Conservation (phyloP, 2,113 vertebrate species). For the Tyto alba region DNA sequence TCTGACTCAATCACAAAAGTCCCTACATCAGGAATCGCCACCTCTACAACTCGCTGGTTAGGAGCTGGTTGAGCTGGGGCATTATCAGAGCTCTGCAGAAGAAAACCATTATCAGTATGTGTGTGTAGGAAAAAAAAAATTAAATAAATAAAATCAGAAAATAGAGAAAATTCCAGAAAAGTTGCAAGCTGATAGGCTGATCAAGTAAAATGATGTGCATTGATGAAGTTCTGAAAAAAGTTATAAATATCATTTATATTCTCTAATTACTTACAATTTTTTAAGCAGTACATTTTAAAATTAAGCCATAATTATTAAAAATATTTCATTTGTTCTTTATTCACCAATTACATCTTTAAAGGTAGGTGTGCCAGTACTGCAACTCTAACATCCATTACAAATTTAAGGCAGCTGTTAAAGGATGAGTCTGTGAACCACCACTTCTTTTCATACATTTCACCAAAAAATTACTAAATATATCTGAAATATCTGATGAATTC, state of each 20-base stretch:
- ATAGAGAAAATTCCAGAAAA: neutral
- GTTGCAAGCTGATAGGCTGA: neutral
- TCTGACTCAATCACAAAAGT: conserved; percentile 93
- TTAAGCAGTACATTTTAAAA: neutral
- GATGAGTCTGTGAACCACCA: neutral
- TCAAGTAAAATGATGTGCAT: neutral
- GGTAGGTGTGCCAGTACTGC: neutral
- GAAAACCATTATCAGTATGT: conserved; percentile 65
- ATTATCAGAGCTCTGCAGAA: conserved; percentile 79
- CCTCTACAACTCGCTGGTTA: conserved; percentile 88
- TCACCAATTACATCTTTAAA: neutral
- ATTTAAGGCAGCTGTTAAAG: neutral
- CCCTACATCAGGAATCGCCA: conserved; percentile 92
- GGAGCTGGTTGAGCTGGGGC: conserved; percentile 71
- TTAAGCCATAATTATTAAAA: neutral
- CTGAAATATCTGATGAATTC: neutral
- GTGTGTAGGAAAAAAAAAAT: neutral
- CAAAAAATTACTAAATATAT: neutral
- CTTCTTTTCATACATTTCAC: neutral
- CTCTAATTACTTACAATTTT: neutral
- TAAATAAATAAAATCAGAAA: neutral
- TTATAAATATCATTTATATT: neutral
- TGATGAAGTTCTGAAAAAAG: neutral
- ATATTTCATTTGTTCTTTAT: neutral
- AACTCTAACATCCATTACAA: neutral